Base-by-base conservation (phyloP, 2,888 invertebrate species). In the Papilio demoleus region DNA sequence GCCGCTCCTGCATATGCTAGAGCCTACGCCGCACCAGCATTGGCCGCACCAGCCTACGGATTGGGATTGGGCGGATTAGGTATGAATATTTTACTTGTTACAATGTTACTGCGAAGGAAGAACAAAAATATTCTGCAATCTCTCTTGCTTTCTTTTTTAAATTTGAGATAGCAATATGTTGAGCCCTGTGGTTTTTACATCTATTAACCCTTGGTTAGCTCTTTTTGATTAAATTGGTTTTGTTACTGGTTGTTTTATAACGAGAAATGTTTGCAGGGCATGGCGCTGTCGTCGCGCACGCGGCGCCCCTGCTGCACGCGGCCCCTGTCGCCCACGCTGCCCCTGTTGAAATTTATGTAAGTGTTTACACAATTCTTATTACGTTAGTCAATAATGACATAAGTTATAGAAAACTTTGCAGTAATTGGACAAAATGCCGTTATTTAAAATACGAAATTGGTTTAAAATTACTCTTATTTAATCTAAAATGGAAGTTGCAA, bases 291-390 rank as follows among this genome's bases (percentile, higher is more conserved):
- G 87, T 91, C 42, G 82, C 92, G 22, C 90, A 88, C 73, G 88
- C 85, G 24, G 82, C 88, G 22, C 88, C 90, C 19, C 70, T 86
- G 38, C 73, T 80, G 68, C 84, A 80, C 70, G 83, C 88, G 40
- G 80, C 62, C 14, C 75, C 82, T 74, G 71, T 74, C 78, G 73
- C 77, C 65, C 88, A 91, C 83, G 89, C 89, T 71, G 92, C 92
- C 80, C 92, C 93, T 81, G 90, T 90, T 83, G 93, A 93, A 75
- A 78, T 93, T 77, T 93, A 93, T 87, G 93, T 93, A 73, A 88
- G 93, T 85, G 11, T 40, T 67, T 59, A 50, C 36, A 22, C 47
- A 58, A 68, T 45, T 58, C 17, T 42, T 42, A 14, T 60, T 2
- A 38, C 59, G n/a, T 31, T 45, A 59, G 34, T 12, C 27, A 5